phyloP scores from a whole-genome alignment of 2,888 invertebrate species.

The Cyclophora punctaria region DNA sequence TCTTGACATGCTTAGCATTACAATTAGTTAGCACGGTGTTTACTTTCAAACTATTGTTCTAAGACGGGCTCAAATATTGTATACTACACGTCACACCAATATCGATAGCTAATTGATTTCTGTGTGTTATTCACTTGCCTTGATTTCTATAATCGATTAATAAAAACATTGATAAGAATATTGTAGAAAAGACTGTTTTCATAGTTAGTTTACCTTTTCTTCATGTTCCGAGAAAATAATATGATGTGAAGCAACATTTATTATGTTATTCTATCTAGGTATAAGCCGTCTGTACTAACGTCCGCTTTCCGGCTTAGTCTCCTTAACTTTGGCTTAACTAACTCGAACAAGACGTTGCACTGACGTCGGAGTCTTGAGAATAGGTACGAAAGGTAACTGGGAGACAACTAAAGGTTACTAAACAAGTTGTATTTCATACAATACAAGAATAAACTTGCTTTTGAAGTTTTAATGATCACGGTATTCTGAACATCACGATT shows the following conservation, averaged over 20 bases:
- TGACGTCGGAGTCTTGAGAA: conserved; percentile 9
- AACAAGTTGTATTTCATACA: too few relatives aligned
- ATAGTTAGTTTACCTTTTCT: conserved; percentile 11
- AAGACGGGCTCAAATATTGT: conserved; percentile 5
- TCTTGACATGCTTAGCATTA: conserved; percentile 48
- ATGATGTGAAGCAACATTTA: conserved; percentile 15
- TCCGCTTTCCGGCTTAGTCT: conserved; percentile 22
- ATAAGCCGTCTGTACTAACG: conserved; percentile 15
- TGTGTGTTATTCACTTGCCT: too few relatives aligned
- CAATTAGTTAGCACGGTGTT: conserved; percentile 22
- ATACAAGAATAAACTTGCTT: too few relatives aligned
- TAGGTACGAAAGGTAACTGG: background rate
- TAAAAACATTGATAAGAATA: too few relatives aligned
- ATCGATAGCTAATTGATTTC: too few relatives aligned
- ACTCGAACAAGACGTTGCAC: conserved; percentile 18
- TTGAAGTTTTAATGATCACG: too few relatives aligned
- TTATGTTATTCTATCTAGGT: conserved; percentile 18
- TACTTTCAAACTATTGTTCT: background rate
- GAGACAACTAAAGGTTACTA: too few relatives aligned
- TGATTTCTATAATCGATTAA: too few relatives aligned
- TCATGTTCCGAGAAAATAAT: conserved; percentile 10
- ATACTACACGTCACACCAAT: background rate
- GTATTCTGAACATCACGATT: too few relatives aligned
- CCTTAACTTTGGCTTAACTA: conserved; percentile 22
- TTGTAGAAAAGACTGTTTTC: background rate